Conservation (phyloP, 2,888 invertebrate species). For the Antheraea yamamai region DNA sequence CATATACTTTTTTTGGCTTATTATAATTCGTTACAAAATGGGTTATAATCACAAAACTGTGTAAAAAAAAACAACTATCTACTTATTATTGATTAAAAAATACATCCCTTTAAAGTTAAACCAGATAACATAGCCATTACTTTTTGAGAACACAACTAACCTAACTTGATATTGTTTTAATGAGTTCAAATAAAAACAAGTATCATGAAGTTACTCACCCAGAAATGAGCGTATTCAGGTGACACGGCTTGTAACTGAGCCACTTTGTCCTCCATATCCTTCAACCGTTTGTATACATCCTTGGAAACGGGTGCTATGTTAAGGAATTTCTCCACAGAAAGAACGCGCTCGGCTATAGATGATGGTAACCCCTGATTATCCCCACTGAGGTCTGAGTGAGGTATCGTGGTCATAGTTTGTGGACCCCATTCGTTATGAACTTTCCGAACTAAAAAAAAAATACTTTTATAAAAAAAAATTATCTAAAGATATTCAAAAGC, state of each 20-base stretch:
- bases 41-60: too few relatives aligned
- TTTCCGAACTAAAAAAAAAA: slow-evolving; percentile 81
- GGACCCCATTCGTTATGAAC: slow-evolving; percentile 88
- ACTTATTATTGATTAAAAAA: too few relatives aligned
- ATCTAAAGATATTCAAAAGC: too few relatives aligned
- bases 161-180: too few relatives aligned
- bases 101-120: too few relatives aligned
- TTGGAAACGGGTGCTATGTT: slow-evolving; percentile 80
- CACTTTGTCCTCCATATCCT: slow-evolving; percentile 88
- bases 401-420: slow-evolving; percentile 67
- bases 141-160: too few relatives aligned
- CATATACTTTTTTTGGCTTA: too few relatives aligned
- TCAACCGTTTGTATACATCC: slow-evolving; percentile 86
- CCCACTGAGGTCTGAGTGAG: slow-evolving; percentile 31
- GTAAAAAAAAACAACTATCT: too few relatives aligned
- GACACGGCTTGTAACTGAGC: slow-evolving; percentile 88
- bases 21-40: too few relatives aligned
- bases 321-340: slow-evolving; percentile 84
- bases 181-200: not conserved
- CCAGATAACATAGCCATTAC: too few relatives aligned
- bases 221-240: slow-evolving; percentile 89
- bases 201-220: slow-evolving; percentile 46
- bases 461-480: not conserved
- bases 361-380: slow-evolving; percentile 65
- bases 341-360: slow-evolving; percentile 86